These are phyloP conservation scores for Drosophila mayaguana DNA, from an alignment of 2,888 invertebrate genomes.

Conservation along the genomic window DNA sequence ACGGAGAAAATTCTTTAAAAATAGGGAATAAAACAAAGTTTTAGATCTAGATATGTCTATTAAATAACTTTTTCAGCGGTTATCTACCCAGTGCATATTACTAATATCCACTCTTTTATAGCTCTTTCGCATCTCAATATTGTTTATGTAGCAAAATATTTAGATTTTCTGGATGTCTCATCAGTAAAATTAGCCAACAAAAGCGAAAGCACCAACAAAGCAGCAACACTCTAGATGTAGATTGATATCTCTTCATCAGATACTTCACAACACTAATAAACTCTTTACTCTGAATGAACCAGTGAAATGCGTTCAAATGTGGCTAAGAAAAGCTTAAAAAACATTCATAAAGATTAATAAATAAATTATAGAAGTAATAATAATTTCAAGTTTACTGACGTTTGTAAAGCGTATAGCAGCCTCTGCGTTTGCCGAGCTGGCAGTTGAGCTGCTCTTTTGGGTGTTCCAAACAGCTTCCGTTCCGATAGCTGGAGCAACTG, in stretches of 20 bases:
- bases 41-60: no score
- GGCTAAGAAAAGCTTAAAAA: neutral
- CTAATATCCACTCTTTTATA: neutral
- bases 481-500: conserved; percentile 37
- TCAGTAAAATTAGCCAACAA: no score
- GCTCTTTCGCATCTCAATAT: neutral
- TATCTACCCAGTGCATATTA: no score
- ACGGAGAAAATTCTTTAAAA: neutral
- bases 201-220: no score
- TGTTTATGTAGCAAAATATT: neutral
- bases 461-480: conserved; percentile 28
- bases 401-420: conserved; percentile 70
- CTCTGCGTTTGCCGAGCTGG: conserved; percentile 35
- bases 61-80: no score
- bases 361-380: neutral
- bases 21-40: no score
- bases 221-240: no score
- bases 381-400: conserved; percentile 46
- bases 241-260: no score
- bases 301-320: neutral
- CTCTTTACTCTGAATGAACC: neutral
- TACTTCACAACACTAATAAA: neutral
- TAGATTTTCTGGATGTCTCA: no score
- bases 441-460: conserved; percentile 20
- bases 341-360: neutral